A percentile compares a stretch with the other conserved stretches of the same genome.
Conservation (phyloP, 2,888 invertebrate species). For the Lasioglossum figueresi region DNA sequence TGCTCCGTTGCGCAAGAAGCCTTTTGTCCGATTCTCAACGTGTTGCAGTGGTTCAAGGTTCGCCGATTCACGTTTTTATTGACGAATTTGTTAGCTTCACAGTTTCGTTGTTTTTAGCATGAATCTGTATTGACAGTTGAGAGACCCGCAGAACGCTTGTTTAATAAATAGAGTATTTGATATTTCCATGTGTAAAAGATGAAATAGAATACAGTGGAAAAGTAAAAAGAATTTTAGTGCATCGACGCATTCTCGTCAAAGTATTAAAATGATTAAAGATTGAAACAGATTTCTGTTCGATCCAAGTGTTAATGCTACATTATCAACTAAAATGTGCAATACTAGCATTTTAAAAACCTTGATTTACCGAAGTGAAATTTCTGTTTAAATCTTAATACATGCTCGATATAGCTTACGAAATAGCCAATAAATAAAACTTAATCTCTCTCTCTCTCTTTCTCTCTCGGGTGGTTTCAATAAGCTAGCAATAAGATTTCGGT, state of each 20-base stretch:
- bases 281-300: too few species aligned
- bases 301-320: neutral
- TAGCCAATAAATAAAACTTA: neutral
- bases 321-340: neutral
- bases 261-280: neutral
- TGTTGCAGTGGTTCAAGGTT: neutral
- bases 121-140: neutral
- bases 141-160: neutral
- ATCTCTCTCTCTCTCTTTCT: neutral
- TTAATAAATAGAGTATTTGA: neutral
- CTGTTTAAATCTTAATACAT: neutral
- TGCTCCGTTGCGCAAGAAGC: neutral
- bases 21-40: neutral
- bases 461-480: neutral
- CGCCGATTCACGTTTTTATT: neutral
- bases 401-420: neutral
- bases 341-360: neutral
- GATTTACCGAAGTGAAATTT: neutral
- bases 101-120: neutral
- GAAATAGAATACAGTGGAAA: neutral
- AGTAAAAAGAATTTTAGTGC: neutral
- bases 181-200: neutral
- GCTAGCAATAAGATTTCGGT: neutral
- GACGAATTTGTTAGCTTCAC: neutral
- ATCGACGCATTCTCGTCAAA: neutral